Evolutionary conservation across 2,113 vertebrate species (phyloP).

Genomic region (Datnioides undecimradiatus): DNA sequence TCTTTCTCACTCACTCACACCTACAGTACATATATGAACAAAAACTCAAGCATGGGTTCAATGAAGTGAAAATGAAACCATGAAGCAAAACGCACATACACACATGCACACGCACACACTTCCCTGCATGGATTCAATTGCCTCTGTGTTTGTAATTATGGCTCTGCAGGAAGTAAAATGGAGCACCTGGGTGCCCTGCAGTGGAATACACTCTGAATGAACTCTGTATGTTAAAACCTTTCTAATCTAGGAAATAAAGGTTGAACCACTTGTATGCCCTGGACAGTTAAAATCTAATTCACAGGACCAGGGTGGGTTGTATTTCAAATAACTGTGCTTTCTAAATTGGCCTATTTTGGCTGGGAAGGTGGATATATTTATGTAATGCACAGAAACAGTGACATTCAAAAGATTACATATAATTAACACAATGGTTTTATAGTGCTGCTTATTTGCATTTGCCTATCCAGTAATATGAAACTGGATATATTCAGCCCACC

Average conservation of each 20-base stretch:
- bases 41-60: constrained; percentile 22
- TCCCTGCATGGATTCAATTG: constrained; percentile 76
- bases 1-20: neutral
- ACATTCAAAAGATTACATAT: constrained; percentile 23
- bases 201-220: constrained; percentile 78
- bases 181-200: constrained; percentile 78
- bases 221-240: constrained; percentile 64
- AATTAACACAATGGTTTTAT: constrained; percentile 7
- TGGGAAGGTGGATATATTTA: neutral
- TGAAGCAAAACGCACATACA: constrained; percentile 20
- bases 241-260: constrained; percentile 62
- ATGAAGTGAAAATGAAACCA: constrained; percentile 27
- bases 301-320: constrained; percentile 22
- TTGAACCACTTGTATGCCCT: constrained; percentile 28
- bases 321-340: constrained; percentile 37
- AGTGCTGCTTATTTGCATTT: constrained; percentile 14
- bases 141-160: constrained; percentile 80
- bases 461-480: neutral
- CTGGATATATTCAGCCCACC: neutral
- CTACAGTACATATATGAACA: neutral
- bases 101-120: constrained; percentile 36
- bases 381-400: neutral
- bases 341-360: constrained; percentile 20
- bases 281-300: constrained; percentile 44
- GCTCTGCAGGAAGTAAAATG: constrained; percentile 75